phyloP scores from a whole-genome alignment of 64 coral and sea anemone genomes.

The Montipora capricornis region DNA sequence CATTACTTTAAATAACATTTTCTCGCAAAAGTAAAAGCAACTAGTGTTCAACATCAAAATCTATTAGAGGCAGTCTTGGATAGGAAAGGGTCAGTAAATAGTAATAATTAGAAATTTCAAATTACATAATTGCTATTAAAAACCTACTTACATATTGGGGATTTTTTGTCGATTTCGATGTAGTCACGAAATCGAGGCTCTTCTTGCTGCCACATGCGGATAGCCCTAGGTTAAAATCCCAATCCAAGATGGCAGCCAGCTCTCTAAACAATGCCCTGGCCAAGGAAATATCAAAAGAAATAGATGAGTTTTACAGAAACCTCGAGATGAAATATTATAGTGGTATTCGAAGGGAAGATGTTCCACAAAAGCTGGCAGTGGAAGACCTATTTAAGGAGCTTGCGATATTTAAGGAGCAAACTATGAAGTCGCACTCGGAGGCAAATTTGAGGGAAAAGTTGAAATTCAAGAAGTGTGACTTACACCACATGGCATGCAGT shows the following conservation, averaged over 20 bases:
- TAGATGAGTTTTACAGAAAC: constrained; percentile 61
- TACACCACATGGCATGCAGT: constrained; percentile 70
- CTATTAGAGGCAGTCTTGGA: too few species aligned
- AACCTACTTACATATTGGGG: constrained; percentile 24
- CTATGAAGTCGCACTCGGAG: constrained; percentile 53
- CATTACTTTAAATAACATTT: not conserved
- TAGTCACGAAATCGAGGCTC: constrained; percentile 70
- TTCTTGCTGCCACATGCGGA: constrained; percentile 36
- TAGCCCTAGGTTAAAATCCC: constrained; percentile 26
- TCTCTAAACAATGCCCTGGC: constrained; percentile 28
- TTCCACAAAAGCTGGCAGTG: constrained; percentile 67
- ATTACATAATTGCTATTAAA: too few species aligned
- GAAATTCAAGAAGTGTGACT: constrained; percentile 53
- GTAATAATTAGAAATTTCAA: too few species aligned
- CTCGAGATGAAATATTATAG: constrained; percentile 63
- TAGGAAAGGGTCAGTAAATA: too few species aligned
- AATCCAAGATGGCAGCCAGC: constrained; percentile 67
- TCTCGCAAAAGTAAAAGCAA: too few species aligned
- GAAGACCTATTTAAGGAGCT: constrained; percentile 66
- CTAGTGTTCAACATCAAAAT: too few species aligned
- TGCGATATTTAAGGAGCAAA: constrained; percentile 51
- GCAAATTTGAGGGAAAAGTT: constrained; percentile 63
- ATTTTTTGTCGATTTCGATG: constrained; percentile 46
- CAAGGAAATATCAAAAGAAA: constrained; percentile 47
- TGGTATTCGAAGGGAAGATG: constrained; percentile 51